phyloP scores from a whole-genome alignment of 2,888 invertebrate genomes.

The Rotaria magnacalcarata region DNA sequence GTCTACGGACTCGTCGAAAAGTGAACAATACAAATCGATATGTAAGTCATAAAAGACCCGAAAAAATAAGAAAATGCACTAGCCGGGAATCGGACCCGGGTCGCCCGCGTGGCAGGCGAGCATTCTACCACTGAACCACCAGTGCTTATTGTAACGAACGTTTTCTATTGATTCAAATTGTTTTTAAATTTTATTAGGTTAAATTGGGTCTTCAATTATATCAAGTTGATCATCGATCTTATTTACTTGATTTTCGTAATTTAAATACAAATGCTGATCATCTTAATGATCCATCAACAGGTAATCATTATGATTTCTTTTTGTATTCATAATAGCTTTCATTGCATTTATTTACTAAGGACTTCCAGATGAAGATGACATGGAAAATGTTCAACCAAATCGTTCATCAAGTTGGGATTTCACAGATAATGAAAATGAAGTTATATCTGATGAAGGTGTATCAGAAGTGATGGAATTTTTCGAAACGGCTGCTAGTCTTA shows the following conservation, averaged over 20 bases:
- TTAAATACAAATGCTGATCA: constrained; percentile 51
- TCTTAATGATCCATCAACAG: neutral
- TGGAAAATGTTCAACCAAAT: constrained; percentile 40
- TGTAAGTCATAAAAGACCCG: neutral
- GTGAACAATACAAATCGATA: constrained; percentile 6
- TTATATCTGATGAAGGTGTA: constrained; percentile 53
- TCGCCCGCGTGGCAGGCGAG: constrained; percentile 31
- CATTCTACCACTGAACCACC: constrained; percentile 31
- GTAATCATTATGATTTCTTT: neutral
- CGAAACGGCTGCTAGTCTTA: constrained; percentile 97
- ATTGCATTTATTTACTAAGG: neutral
- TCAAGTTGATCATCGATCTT: constrained; percentile 96
- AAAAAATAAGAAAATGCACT: neutral
- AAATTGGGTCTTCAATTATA: constrained; percentile 87
- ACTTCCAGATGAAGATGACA: constrained; percentile 49
- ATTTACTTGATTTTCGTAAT: constrained; percentile 93
- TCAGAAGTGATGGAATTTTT: constrained; percentile 99
- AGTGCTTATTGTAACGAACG: neutral
- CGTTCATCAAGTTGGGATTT: constrained; percentile 14
- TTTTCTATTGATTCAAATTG: too few species aligned
- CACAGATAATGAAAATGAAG: constrained; percentile 29
- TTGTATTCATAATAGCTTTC: neutral
- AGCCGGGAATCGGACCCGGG: constrained; percentile 28
- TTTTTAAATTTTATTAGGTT: neutral
- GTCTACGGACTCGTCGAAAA: constrained; percentile 39